Conservation (phyloP, 2,888 invertebrate genomes). For the Teleogryllus oceanicus region DNA sequence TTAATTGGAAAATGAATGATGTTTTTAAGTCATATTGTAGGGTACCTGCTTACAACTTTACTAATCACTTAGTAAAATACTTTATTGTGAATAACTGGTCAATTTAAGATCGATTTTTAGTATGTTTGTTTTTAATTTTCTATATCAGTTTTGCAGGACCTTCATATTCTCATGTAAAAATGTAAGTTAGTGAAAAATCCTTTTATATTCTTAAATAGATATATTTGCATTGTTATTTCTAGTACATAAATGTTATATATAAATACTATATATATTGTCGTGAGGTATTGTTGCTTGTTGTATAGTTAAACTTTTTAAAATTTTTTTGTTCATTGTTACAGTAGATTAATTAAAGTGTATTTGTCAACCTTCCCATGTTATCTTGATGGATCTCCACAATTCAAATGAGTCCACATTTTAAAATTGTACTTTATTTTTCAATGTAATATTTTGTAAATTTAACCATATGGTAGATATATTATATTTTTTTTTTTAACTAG, state of each 20-base stretch:
- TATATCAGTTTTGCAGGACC: slow-evolving; percentile 31
- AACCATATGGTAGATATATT: neutral
- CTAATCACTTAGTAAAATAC: neutral
- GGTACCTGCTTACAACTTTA: neutral
- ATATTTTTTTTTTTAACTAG: too few species aligned
- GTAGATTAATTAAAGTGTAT: neutral
- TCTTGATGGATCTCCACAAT: slow-evolving; percentile 12
- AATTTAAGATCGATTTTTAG: slow-evolving; percentile 27
- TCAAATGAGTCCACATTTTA: neutral
- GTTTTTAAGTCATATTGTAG: neutral
- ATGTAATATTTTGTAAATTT: slow-evolving; percentile 18
- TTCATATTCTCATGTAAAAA: slow-evolving; percentile 7
- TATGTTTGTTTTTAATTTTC: slow-evolving; percentile 24
- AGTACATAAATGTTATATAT: slow-evolving; percentile 36
- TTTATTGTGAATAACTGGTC: slow-evolving; percentile 32
- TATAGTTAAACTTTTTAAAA: slow-evolving; percentile 27
- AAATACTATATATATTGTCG: slow-evolving; percentile 39
- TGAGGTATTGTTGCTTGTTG: slow-evolving; percentile 36
- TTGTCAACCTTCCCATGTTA: slow-evolving; percentile 18
- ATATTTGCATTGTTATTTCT: slow-evolving; percentile 37
- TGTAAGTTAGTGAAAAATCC: slow-evolving; percentile 32
- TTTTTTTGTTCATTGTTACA: neutral
- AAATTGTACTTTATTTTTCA: slow-evolving; percentile 18
- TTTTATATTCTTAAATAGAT: slow-evolving; percentile 37
- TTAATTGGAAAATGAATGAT: neutral